Evolutionary conservation across 2,797 vertebrate genomes (phyloP).

Genomic region (Sebastes nivosus): DNA sequence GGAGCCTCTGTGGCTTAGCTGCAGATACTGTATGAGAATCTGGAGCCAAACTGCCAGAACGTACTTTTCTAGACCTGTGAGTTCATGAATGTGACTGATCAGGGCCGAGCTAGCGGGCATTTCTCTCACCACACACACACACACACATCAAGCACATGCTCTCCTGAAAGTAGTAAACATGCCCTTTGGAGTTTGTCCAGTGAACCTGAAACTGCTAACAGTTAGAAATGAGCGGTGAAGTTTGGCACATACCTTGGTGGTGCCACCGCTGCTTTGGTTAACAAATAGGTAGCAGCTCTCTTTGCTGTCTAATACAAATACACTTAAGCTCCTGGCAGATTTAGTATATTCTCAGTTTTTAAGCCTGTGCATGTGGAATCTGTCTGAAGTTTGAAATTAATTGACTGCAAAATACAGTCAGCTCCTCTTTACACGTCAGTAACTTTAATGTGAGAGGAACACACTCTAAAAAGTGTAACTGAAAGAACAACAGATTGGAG

Average conservation of each 20-base stretch:
- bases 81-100: conserved; percentile 9
- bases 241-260: conserved; percentile 7
- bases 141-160: not conserved
- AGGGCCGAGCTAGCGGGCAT: not conserved
- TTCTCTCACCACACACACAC: not conserved
- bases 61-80: conserved; percentile 3
- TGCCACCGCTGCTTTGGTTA: conserved; percentile 26
- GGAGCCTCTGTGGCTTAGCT: not conserved
- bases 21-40: not conserved
- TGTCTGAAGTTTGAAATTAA: not conserved
- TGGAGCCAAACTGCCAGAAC: not conserved
- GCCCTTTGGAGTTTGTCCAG: conserved; percentile 63
- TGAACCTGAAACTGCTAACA: conserved; percentile 38
- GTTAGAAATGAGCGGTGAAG: conserved; percentile 14
- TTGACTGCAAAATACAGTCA: not conserved
- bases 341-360: not conserved
- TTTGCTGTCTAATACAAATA: conserved; percentile 12
- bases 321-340: not conserved
- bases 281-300: conserved; percentile 19
- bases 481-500: not conserved
- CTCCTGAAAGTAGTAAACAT: conserved; percentile 37
- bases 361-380: not conserved
- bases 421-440: not conserved
- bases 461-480: too few species aligned
- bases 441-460: not conserved